Conservation (phyloP, 1,140 invertebrate species). For the Lepidurus packardi region DNA sequence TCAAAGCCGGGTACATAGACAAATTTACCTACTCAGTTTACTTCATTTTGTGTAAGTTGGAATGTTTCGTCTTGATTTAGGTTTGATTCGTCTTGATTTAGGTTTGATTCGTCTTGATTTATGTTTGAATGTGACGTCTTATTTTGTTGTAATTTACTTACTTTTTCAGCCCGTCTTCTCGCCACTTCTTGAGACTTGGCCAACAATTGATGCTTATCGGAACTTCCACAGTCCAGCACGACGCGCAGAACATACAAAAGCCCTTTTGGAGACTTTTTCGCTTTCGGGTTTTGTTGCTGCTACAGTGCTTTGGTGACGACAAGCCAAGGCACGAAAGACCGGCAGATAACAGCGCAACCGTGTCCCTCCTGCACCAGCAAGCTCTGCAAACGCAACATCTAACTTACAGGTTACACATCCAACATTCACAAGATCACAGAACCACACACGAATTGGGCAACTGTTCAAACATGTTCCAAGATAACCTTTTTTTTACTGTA, state of each 20-base stretch:
- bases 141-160: not conserved
- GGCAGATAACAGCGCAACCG: slow-evolving; percentile 1
- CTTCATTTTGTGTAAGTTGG: no score
- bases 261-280: not conserved
- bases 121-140: not conserved
- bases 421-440: not conserved
- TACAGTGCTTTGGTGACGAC: not conserved
- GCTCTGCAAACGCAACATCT: not conserved
- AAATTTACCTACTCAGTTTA: not conserved
- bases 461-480: not conserved
- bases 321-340: not conserved
- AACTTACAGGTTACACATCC: not conserved
- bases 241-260: slow-evolving; percentile 11
- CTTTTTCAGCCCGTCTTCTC: no score
- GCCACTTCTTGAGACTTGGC: not conserved
- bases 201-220: slow-evolving; percentile 12
- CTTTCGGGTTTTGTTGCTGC: slow-evolving; percentile 20
- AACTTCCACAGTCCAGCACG: not conserved
- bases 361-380: not conserved
- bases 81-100: no score
- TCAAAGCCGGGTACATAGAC: not conserved
- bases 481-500: not conserved
- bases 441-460: slow-evolving; percentile 2
- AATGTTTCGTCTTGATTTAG: no score
- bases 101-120: no score